Base-by-base conservation (phyloP, 1,140 invertebrate genomes). In the Saxidomus purpurata region DNA sequence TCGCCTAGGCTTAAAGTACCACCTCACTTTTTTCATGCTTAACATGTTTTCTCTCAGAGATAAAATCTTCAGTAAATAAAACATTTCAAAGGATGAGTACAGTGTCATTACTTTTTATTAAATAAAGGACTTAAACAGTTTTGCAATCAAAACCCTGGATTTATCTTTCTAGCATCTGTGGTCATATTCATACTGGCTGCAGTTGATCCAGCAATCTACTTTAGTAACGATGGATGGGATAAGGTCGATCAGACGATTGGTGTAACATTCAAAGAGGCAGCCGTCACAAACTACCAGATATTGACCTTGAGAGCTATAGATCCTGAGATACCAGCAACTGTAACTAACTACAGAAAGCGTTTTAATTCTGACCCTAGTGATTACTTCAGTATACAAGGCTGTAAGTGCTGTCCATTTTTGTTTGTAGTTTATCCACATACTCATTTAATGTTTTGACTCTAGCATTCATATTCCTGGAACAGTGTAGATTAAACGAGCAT, bases 201-300 rank as follows among this genome's bases (percentile, higher is more conserved):
- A n/a, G 22, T 61, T 43, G 87, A 89, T 67, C 80, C 80, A 40
- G 13, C 49, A 15, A 76, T 84, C 49, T 84, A 83, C 69, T 89
- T 89, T 36, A n/a, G 63, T 6, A 19, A 36, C 55, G 22, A 28
- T n/a, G 61, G 61, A n/a, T 89, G 87, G 87, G 82, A 63, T 22
- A 69, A 31, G 47, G 55, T 83, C 11, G 38, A 77, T 6, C 87
- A 79, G 11, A 40, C 89, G 25, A 67, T 77, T 34, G 13, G 8
- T 2, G 77, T 69, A 47, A 84, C 74, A 40, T 83, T 63, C 67
- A 47, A 74, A 8, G 87, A 89, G 38, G 31, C 79, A 13, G 9
- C 19, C 0, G 59, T 11, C 17, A 43, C n/a, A 40, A 69, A 69
- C 34, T 89, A 83, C 34, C 63, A 82, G 22, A 79, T 82, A 19